These are phyloP conservation scores for Anguilla megastoma DNA, from an alignment of 2,797 vertebrate species.

Conservation along the genomic window DNA sequence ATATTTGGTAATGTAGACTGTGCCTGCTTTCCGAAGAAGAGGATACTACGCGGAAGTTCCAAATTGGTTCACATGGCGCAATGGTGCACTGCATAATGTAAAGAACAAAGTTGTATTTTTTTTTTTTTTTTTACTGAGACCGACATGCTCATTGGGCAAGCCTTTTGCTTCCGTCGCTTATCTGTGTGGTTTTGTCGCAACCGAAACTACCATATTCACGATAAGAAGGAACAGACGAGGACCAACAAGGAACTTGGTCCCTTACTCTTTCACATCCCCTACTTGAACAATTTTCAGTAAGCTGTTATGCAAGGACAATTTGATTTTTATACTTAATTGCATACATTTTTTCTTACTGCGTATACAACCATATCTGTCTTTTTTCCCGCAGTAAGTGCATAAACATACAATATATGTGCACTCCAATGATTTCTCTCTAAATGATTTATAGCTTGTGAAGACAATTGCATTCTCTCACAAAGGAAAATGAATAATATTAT, in stretches of 20 bases:
- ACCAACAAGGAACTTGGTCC: background rate
- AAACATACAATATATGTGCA: no score
- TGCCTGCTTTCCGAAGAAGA: background rate
- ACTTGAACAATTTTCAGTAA: no score
- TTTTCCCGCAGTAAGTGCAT: no score
- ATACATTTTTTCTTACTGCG: no score
- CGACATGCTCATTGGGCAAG: background rate
- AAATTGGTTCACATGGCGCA: background rate
- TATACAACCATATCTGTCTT: no score
- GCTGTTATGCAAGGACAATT: no score
- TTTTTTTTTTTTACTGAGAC: background rate
- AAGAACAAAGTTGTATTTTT: background rate
- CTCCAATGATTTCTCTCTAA: no score
- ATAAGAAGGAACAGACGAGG: background rate
- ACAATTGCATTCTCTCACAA: no score
- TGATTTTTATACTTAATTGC: no score
- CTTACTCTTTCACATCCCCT: background rate
- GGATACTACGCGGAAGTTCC: background rate
- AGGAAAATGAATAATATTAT: no score
- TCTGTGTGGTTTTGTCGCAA: background rate
- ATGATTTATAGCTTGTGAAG: no score
- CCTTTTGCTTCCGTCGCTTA: background rate
- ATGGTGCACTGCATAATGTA: background rate
- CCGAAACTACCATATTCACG: background rate
- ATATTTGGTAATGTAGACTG: no score